Evolutionary conservation across 2,888 invertebrate genomes (phyloP).

Genomic region (Serrognathus titanus): DNA sequence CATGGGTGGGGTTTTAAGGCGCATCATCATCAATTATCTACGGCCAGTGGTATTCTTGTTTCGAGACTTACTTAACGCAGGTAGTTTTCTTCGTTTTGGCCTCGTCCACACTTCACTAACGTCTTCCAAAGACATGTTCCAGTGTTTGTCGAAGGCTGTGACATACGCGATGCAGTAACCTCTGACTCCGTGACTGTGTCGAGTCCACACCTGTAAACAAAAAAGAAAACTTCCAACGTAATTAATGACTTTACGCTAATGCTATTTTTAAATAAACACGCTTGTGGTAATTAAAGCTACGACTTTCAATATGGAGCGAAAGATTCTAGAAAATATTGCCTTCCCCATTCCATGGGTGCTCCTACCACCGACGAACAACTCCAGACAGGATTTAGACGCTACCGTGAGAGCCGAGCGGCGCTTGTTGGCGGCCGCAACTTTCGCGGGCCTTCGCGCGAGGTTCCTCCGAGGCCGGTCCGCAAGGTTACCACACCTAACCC

Average conservation of each 20-base stretch:
- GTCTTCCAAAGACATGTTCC: conserved; percentile 83
- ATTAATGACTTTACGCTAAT: too few species aligned
- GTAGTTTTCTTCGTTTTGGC: conserved; percentile 59
- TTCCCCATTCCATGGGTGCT: background rate
- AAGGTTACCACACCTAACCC: conserved; percentile 45
- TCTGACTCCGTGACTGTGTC: conserved; percentile 67
- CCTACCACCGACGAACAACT: background rate
- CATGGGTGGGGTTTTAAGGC: too few species aligned
- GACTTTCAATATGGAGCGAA: too few species aligned
- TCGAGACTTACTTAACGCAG: conserved; percentile 55
- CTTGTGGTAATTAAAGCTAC: too few species aligned
- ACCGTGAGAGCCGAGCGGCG: background rate
- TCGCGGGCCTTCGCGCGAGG: conserved; percentile 45
- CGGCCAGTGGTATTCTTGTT: too few species aligned
- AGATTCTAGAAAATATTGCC: background rate
- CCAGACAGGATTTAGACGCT: conserved; percentile 9
- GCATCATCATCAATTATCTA: too few species aligned
- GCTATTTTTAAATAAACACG: background rate
- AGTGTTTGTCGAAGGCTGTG: conserved; percentile 88
- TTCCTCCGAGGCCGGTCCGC: conserved; percentile 43
- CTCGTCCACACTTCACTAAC: conserved; percentile 79
- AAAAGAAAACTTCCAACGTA: too few species aligned
- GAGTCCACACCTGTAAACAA: conserved; percentile 64
- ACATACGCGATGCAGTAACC: conserved; percentile 77
- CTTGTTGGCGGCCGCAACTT: conserved; percentile 25